Conservation (phyloP, 2,113 vertebrate species). For the Uria aalge region DNA sequence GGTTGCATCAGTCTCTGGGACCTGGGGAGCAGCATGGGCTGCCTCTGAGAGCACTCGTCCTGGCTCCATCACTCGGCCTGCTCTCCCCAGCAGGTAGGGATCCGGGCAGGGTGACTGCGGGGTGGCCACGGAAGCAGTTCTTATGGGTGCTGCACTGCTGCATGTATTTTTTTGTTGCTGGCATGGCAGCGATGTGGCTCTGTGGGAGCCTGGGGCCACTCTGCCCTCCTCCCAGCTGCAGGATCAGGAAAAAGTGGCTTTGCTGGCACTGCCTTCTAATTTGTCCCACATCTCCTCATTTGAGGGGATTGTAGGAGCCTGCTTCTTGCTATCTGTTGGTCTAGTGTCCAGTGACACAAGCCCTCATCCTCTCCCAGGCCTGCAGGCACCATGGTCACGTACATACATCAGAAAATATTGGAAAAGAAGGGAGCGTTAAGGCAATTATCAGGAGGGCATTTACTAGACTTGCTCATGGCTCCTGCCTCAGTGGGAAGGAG, state of each 20-base stretch:
- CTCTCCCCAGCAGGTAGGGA: neutral
- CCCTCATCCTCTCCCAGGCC: neutral
- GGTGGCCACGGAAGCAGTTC: neutral
- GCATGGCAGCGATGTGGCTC: neutral
- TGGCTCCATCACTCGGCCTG: accelerated
- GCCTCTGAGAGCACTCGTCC: neutral
- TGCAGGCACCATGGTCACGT: neutral
- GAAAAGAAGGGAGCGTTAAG: neutral
- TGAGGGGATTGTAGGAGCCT: accelerated
- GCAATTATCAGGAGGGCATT: neutral
- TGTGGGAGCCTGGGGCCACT: accelerated
- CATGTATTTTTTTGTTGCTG: neutral
- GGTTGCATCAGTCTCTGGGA: accelerated
- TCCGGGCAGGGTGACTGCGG: accelerated
- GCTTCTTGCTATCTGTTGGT: neutral
- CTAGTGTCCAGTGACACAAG: neutral
- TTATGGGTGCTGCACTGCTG: neutral
- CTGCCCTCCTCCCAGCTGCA: neutral
- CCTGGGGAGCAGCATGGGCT: too few species aligned
- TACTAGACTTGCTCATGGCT: neutral
- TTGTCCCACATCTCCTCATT: neutral
- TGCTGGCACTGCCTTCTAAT: neutral
- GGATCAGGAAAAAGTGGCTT: accelerated
- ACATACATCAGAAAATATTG: accelerated
- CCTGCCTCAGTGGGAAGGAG: neutral